Evolutionary conservation across 2,113 vertebrate genomes (phyloP), one percentile per base, ranked within the genome.

Genomic region (Psittacus erithacus): DNA sequence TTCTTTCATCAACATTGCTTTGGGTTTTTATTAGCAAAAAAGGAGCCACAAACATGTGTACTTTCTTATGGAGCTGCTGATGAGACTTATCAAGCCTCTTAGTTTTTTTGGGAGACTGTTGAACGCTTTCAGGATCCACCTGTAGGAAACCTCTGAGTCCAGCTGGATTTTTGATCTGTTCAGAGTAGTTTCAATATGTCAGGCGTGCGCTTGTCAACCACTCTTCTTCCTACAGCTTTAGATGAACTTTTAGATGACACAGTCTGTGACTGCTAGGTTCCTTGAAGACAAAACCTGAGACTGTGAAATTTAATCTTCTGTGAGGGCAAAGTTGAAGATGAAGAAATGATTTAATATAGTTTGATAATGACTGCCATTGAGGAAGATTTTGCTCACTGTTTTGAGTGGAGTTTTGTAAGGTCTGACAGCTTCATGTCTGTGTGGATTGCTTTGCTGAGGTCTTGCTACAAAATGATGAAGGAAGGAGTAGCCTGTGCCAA

Each of bases 401-500:
- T 91, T 90, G 87, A 92, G 28, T 43, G 63, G 52, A 76, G 24
- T 67, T 92, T 47, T 90, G 65, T 82, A 65, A 81, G 23, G 71
- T 25, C 85, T 95, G 94, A 94, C 92, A 90, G 43, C 67, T 94
- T 80, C 75, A 25, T 43, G 87, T 93, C 94, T 87, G 46, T 67
- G 49, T 88, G 53, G n/a, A 71, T 65, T 91, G 59, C 91, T 95
- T 63, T 93, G 63, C 90, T 91, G 84, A 96, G 86, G 74, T 79
- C 94, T 96, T 82, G 82, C 90, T 96, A 69, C 74, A 90, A 88
- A 95, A 93, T 46, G 82, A 93, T 4, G 93, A 95, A 87, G 75
- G 78, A 95, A 95, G 2, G 0, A 82, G 75, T 62, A 70, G 70
- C 84, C 46, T 79, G 43, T 95, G 94, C 95, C 96, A 97, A 91